Conservation (phyloP, 2,888 invertebrate genomes). For the Mythimna vitellina region DNA sequence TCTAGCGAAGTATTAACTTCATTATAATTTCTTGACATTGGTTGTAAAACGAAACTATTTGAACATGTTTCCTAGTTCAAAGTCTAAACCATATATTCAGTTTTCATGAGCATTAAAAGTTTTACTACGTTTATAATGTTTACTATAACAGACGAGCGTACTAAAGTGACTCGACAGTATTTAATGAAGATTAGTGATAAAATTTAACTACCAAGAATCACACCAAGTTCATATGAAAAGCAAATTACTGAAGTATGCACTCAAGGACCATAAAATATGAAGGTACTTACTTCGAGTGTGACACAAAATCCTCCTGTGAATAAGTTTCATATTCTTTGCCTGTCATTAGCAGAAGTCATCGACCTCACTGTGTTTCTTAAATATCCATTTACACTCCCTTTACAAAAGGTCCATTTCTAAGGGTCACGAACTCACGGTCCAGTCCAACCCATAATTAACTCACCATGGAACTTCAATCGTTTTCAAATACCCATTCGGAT, state of each 20-base stretch:
- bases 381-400: conserved; percentile 73
- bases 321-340: conserved; percentile 65
- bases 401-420: conserved; percentile 74
- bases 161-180: background rate
- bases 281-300: conserved; percentile 47
- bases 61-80: background rate
- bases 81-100: background rate
- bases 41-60: background rate
- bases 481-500: conserved; percentile 71
- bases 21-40: background rate
- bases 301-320: conserved; percentile 56
- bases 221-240: conserved; percentile 14
- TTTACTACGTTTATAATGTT: conserved; percentile 5
- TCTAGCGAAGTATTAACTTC: background rate
- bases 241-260: conserved; percentile 18
- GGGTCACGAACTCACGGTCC: conserved; percentile 81
- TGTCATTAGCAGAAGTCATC: conserved; percentile 72
- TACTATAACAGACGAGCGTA: background rate
- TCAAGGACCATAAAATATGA: conserved; percentile 39
- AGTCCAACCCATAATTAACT: conserved; percentile 86
- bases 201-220: conserved; percentile 7
- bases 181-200: conserved; percentile 9
- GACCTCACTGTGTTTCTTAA: conserved; percentile 75
- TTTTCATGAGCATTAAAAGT: background rate
- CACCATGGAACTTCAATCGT: conserved; percentile 80